A percentile compares a stretch with the other conserved stretches of the same genome.
Evolutionary conservation across 2,888 invertebrate species (phyloP).

Genomic region (Microctonus aethiopoides): DNA sequence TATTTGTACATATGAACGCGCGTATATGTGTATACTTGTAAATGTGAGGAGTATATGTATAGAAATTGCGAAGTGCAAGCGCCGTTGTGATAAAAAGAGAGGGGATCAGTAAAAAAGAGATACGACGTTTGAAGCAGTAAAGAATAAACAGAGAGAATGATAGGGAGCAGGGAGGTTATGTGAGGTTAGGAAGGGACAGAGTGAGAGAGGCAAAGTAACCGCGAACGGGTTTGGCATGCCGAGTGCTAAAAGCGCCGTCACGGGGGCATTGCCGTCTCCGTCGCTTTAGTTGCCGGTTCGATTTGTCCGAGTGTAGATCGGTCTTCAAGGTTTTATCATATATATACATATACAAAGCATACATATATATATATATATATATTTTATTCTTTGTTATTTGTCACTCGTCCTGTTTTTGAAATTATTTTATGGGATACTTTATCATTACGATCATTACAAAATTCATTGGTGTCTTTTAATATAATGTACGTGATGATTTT

Average conservation of each 20-base stretch:
- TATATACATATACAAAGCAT: background rate
- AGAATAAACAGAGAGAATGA: background rate
- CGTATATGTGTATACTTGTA: background rate
- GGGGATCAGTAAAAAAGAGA: constrained; percentile 29
- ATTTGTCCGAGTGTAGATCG: constrained; percentile 14
- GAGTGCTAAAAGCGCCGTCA: constrained; percentile 56
- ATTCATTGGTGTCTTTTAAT: background rate
- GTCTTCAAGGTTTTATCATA: background rate
- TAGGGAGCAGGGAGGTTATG: background rate
- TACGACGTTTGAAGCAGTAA: constrained; percentile 7
- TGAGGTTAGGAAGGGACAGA: constrained; percentile 26
- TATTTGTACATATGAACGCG: no score
- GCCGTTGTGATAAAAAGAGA: constrained; percentile 4
- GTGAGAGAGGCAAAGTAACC: constrained; percentile 39
- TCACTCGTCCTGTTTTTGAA: background rate
- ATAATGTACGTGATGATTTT: background rate
- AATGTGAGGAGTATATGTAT: background rate
- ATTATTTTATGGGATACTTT: background rate
- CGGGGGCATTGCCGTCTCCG: constrained; percentile 61
- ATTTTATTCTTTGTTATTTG: background rate
- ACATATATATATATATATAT: background rate
- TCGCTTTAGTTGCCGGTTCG: constrained; percentile 21
- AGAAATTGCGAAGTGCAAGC: constrained; percentile 3
- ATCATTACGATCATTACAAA: background rate
- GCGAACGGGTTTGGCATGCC: constrained; percentile 54